These are phyloP conservation scores for Lycaena phlaeas DNA, from an alignment of 2,888 invertebrate genomes.

Conservation along the genomic window DNA sequence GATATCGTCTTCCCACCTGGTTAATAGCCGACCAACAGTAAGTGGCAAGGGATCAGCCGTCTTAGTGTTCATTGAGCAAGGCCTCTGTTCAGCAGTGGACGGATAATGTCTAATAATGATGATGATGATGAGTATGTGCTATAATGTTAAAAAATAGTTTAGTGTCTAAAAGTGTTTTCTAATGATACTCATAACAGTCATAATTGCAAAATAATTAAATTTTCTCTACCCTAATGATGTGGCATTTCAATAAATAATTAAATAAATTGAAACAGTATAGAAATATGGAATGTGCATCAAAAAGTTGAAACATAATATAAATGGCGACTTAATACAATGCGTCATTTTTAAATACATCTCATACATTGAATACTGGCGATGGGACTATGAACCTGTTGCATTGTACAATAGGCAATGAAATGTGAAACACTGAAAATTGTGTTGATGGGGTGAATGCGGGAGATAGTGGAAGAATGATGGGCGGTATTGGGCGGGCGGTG, in stretches of 20 bases:
- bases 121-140: too few species aligned
- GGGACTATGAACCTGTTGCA: too few species aligned
- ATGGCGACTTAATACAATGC: background rate
- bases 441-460: conserved; percentile 1
- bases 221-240: background rate
- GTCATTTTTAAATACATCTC: background rate
- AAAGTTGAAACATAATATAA: conserved; percentile 7
- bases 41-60: too few species aligned
- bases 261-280: conserved; percentile 11
- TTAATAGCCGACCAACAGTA: too few species aligned
- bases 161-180: too few species aligned
- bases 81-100: too few species aligned
- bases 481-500: conserved; percentile 40
- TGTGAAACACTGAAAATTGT: background rate
- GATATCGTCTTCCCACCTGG: too few species aligned
- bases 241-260: conserved; percentile 7
- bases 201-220: background rate
- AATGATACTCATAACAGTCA: too few species aligned
- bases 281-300: conserved; percentile 11
- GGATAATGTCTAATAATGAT: too few species aligned
- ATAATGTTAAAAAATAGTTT: too few species aligned
- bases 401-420: background rate
- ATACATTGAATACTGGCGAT: background rate
- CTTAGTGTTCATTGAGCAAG: too few species aligned
- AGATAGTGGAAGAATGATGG: conserved; percentile 11